Base-by-base conservation (phyloP, 2,888 invertebrate genomes). In the Tuta absoluta region DNA sequence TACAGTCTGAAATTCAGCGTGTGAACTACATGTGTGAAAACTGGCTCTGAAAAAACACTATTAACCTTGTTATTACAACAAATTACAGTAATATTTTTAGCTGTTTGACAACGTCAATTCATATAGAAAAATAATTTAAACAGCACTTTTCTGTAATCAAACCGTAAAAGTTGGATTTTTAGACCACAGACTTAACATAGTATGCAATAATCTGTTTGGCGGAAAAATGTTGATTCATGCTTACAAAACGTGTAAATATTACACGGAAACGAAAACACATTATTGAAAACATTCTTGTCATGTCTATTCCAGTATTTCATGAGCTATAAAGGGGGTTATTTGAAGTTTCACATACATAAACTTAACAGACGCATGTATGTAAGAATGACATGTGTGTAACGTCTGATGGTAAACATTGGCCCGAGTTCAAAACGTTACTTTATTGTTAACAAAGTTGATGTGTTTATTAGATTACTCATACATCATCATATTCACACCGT, bases 381-480 rank as follows among this genome's bases (percentile, higher is more conserved):
- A 17, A 4, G 45, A 45, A 45, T 45, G 45, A 45, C 45, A 45
- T 45, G 45, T 45, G 8, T 45, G 45, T 45, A 45, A 45, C 45
- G n/a, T 45, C 17, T 17, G 45, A 17, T 45, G 45, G 45, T 45
- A 45, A 45, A 45, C 45, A 45, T 45, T 45, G 45, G 45, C 45
- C n/a, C n/a, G 45, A 1, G 45, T 45, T 45, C 45, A 45, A 45
- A 45, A 45, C 17, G n/a, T 45, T 45, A 1, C 45, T 45, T 45
- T 17, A 17, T 17, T 45, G 45, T 45, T 45, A 17, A 45, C 45
- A 17, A 17, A 45, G n/a, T 45, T 45, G 45, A 45, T 45, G n/a
- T 45, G 5, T 7, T n/a, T 17, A 17, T 45, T 41, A 5, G n/a
- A 45, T 45, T 45, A 17, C 45, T 45, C 45, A 45, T 4, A 45